phyloP scores from a whole-genome alignment of 2,797 vertebrate genomes.

The Catostomus latipinnis region DNA sequence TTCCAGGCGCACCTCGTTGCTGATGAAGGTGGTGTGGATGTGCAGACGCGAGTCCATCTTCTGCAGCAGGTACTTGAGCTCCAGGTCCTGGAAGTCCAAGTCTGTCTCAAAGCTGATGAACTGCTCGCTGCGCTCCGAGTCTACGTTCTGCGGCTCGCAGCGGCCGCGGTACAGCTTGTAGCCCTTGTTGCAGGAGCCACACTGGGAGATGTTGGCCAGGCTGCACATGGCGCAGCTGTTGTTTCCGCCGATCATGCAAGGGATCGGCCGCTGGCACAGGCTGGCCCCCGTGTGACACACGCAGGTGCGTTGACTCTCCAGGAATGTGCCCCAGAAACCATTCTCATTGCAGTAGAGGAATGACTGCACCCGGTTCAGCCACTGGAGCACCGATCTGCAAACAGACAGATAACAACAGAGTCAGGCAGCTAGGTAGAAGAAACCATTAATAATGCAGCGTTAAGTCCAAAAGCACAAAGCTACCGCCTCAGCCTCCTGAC shows the following conservation, averaged over 20 bases:
- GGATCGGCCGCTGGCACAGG: constrained; percentile 95
- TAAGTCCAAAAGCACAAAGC: constrained; percentile 33
- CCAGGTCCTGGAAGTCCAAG: constrained; percentile 98
- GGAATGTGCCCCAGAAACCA: constrained; percentile 97
- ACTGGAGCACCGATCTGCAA: constrained; percentile 94
- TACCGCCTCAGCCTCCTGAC: constrained; percentile 33
- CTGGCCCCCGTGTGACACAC: constrained; percentile 95
- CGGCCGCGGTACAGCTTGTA: constrained; percentile 97
- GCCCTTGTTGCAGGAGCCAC: constrained; percentile 99
- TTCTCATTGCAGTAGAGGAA: constrained; percentile 99
- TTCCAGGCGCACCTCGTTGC: constrained; percentile 97
- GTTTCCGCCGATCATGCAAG: constrained; percentile 96
- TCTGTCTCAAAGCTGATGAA: constrained; percentile 99
- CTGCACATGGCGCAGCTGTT: constrained; percentile 99
- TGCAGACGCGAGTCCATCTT: constrained; percentile 99
- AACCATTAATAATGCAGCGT: constrained; percentile 44
- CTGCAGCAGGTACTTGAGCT: constrained; percentile 96
- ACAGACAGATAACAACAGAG: constrained; percentile 15
- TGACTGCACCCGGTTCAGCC: constrained; percentile 97
- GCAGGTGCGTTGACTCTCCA: constrained; percentile 95
- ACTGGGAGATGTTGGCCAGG: constrained; percentile 97
- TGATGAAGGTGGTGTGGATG: constrained; percentile 98
- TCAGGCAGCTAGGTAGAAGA: constrained; percentile 39
- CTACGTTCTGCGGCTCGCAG: constrained; percentile 98
- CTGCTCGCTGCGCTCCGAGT: constrained; percentile 98